Base-by-base conservation (phyloP, 2,888 invertebrate genomes). In the Oegoconia quadripuncta region DNA sequence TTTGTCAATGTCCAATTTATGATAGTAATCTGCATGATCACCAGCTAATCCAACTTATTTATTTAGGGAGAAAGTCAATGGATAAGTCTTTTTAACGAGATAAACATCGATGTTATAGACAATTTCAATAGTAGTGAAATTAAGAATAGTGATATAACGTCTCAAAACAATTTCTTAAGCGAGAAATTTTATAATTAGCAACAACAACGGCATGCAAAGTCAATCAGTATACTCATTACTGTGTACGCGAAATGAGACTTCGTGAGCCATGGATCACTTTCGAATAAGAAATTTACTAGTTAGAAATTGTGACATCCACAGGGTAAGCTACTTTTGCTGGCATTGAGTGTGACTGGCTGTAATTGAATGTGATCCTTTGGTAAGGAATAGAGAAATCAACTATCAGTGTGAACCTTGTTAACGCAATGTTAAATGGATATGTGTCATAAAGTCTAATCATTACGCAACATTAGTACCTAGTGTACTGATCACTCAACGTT, bases 191-290 rank as follows among this genome's bases (percentile, higher is more conserved):
- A 62, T 71, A 76, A 76, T 77, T 76, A 77, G 60, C 55, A 60
- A 55, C 59, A 52, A 51, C 57, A 63, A 61, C 55, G 51, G 60
- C 64, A 64, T 72, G 65, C 69, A 63, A 63, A 66, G 61, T 63
- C 65, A 70, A 69, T 74, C 70, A 71, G 61, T 56, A 64, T 57
- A 59, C 66, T 76, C 66, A 64, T 74, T 74, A 72, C 62, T 62
- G 63, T 69, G 63, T 62, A 66, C 60, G 61, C 55, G 59, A 62
- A 69, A 68, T 68, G 62, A 56, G 59, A 69, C 57, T 63, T 72
- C 73, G 75, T 71, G 72, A 70, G 62, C 59, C 65, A 68, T 68
- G 68, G 64, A 68, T 73, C 64, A 68, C 71, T 72, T 74, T 78
- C 74, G 58, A 71, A 69, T 67, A 63, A 71, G 73, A 76, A 72